These are phyloP conservation scores for Callipepla squamata DNA, from an alignment of 2,113 vertebrate genomes.

Conservation along the genomic window DNA sequence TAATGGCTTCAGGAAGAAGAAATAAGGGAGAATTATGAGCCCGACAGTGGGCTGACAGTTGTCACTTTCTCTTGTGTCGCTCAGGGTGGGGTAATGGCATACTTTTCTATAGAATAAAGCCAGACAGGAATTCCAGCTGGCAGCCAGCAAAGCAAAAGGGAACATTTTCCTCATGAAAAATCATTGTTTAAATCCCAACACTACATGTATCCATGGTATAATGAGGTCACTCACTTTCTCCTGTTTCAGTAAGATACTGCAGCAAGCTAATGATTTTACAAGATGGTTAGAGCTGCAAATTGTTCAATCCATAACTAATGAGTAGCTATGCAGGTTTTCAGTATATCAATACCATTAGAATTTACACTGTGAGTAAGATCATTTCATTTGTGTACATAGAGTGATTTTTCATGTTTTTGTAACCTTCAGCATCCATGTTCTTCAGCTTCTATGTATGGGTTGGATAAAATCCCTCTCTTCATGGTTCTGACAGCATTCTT, in stretches of 20 bases:
- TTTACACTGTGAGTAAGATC: slow-evolving; percentile 28
- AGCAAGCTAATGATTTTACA: slow-evolving; percentile 29
- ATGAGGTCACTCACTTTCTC: slow-evolving; percentile 30
- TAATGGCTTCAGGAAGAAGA: slow-evolving; percentile 42
- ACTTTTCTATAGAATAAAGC: background rate
- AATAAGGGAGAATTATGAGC: background rate
- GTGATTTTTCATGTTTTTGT: accelerated
- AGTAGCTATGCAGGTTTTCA: slow-evolving; percentile 27
- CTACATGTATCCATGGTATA: background rate
- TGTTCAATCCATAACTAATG: slow-evolving; percentile 40
- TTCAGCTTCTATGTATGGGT: background rate
- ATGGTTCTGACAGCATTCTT: slow-evolving; percentile 17
- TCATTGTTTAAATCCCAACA: background rate
- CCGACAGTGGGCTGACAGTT: background rate
- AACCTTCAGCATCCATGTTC: background rate
- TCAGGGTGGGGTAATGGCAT: background rate
- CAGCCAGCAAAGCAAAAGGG: background rate
- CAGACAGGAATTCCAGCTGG: background rate
- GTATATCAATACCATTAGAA: slow-evolving; percentile 33
- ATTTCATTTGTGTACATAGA: background rate
- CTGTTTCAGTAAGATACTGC: background rate
- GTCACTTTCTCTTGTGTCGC: background rate
- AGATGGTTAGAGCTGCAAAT: slow-evolving; percentile 22
- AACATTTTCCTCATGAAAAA: slow-evolving; percentile 12
- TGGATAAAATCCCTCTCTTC: slow-evolving; percentile 17